Conservation (phyloP, 2,113 vertebrate genomes). For the Etia nguti region DNA sequence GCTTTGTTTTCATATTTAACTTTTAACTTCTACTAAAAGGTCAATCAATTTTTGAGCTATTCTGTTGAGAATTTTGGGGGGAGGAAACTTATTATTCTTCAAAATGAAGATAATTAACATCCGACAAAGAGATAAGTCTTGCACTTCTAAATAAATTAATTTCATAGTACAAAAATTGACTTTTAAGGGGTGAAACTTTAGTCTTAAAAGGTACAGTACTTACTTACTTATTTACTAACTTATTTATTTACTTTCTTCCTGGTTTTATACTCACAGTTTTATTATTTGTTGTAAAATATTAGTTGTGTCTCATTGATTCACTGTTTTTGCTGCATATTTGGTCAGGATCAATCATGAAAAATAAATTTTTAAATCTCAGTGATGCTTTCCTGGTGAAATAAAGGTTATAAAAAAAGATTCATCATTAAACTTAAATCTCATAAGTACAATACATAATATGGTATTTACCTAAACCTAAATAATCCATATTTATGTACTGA, state of each 20-base stretch:
- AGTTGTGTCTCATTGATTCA: not conserved
- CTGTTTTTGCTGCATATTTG: not conserved
- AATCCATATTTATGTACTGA: not conserved
- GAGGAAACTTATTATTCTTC: not conserved
- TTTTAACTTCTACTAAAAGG: not conserved
- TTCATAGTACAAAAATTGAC: not conserved
- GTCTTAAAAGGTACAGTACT: not conserved
- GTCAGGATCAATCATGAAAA: accelerated
- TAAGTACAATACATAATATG: not conserved
- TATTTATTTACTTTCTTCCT: not conserved
- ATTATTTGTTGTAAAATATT: not conserved
- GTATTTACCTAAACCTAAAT: not conserved
- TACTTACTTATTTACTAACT: not conserved
- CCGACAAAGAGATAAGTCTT: not conserved
- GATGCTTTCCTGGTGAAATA: not conserved
- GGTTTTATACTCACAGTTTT: not conserved
- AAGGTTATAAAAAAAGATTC: not conserved
- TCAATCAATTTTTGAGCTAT: not conserved
- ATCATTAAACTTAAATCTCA: not conserved
- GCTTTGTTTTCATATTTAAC: not conserved
- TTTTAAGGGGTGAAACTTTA: accelerated
- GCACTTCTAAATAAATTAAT: not conserved
- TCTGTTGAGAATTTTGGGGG: not conserved
- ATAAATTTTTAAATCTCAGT: not conserved
- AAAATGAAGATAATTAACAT: not conserved